Base-by-base conservation (phyloP, 2,888 invertebrate species). In the Caenorhabditis plicata region DNA sequence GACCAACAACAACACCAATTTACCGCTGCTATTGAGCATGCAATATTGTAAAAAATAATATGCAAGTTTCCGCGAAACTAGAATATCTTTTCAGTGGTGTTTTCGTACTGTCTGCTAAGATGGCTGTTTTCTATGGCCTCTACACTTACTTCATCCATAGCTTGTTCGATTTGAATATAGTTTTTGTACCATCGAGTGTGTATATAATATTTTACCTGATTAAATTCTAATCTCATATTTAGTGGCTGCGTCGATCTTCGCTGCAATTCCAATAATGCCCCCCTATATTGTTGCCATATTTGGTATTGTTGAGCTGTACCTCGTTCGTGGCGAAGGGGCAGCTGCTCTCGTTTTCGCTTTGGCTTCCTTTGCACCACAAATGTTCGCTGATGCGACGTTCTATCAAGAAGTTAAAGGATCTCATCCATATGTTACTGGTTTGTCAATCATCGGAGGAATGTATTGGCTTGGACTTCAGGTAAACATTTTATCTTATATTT, bases 71-170 rank as follows among this genome's bases (percentile, higher is more conserved):
- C n/a, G 7, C 27, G 19, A 41, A 27, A 17, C 9, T 41, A 13
- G 25, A 20, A 3, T 25, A 33, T n/a, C 4, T 32, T 50, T 74
- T 64, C 48, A 92, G 92, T 73, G 92, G 92, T 73, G 96, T 98
- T 13, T 91, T 98, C 81, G 87, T 90, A 56, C 94, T 95, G 0
- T 93, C 95, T 2, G 89, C 94, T 76, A 98, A 96, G 85, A 91
- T 96, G 87, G 91, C 93, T 0, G 85, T 90, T 0, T 98, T 98
- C 84, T 96, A 98, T 81, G 96, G 95, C 0, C 85, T 96, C 64
- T 98, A 95, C 88, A 96, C 96, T 0, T 98, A 95, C 92, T 87
- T 96, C 62, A 90, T 92, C 45, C 96, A 98, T 82, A 92, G 91
- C 68, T 84, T 96, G 11, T 95, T 96, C 81, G 90, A 90, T 52